A percentile compares a stretch with the other conserved stretches of the same genome.
Conservation (phyloP, 1,140 invertebrate genomes). For the Rhysida immarginata region DNA sequence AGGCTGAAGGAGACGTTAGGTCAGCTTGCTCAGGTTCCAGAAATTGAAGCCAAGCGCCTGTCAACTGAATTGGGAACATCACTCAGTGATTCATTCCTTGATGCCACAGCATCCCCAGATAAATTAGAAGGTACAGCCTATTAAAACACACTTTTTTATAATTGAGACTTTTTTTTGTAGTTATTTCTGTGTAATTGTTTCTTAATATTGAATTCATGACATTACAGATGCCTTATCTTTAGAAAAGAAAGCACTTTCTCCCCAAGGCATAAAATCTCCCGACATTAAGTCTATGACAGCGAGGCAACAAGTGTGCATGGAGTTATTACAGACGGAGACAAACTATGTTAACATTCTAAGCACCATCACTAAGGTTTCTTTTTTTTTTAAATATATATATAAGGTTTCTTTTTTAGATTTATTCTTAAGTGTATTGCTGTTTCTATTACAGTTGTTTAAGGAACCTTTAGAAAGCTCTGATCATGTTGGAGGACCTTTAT, state of each 20-base stretch:
- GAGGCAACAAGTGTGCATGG: conserved; percentile 74
- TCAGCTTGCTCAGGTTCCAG: conserved; percentile 14
- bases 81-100: conserved; percentile 16
- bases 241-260: no score
- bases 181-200: no score
- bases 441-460: conserved; percentile 64
- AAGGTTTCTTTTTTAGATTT: not conserved
- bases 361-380: conserved; percentile 64
- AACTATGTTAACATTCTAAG: conserved; percentile 92
- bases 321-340: conserved; percentile 86
- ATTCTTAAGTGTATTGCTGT: not conserved
- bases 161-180: no score
- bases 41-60: conserved; percentile 8
- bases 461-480: conserved; percentile 72
- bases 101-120: conserved; percentile 16
- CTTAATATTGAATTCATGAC: no score
- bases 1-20: conserved; percentile 10
- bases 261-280: no score
- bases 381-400: not conserved
- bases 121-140: not conserved
- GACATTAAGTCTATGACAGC: conserved; percentile 44
- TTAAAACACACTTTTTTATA: no score
- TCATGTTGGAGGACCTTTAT: conserved; percentile 53
- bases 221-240: no score
- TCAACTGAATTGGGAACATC: conserved; percentile 10